These are phyloP conservation scores for Sciurus carolinensis DNA, from an alignment of 2,797 vertebrate genomes.

Conservation along the genomic window DNA sequence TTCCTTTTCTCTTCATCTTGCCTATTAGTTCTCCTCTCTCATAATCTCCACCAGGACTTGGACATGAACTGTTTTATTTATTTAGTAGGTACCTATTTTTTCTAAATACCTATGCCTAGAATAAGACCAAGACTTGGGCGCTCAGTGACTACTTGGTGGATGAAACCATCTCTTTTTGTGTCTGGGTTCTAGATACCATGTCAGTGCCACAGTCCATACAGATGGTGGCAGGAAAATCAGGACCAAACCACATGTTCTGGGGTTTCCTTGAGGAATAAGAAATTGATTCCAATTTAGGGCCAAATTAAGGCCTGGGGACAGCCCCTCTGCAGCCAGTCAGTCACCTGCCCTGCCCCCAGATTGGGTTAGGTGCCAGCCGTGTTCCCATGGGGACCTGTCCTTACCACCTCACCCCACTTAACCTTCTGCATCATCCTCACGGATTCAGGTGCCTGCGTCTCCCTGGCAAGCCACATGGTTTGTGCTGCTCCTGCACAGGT, in stretches of 20 bases:
- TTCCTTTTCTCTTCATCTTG: neutral
- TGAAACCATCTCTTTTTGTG: neutral
- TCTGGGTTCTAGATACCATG: neutral
- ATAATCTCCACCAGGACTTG: neutral
- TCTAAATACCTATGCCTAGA: neutral
- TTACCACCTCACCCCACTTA: neutral
- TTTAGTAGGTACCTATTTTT: neutral
- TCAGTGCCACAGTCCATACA: accelerated
- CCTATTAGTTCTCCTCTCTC: neutral
- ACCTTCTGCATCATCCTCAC: neutral
- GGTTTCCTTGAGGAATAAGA: neutral
- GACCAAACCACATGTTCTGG: neutral
- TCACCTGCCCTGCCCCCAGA: accelerated
- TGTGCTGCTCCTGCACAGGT: too few species aligned
- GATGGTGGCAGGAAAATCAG: neutral
- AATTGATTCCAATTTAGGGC: neutral
- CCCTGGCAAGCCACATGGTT: neutral
- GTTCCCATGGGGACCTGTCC: neutral
- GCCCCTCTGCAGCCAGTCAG: neutral
- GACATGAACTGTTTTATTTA: neutral
- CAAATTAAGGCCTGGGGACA: neutral
- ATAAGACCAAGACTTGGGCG: neutral
- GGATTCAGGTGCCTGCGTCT: neutral
- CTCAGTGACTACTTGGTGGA: neutral
- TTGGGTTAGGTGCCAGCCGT: neutral